These are phyloP conservation scores for Tetranychus piercei DNA, from an alignment of 2,888 invertebrate genomes.

Conservation along the genomic window DNA sequence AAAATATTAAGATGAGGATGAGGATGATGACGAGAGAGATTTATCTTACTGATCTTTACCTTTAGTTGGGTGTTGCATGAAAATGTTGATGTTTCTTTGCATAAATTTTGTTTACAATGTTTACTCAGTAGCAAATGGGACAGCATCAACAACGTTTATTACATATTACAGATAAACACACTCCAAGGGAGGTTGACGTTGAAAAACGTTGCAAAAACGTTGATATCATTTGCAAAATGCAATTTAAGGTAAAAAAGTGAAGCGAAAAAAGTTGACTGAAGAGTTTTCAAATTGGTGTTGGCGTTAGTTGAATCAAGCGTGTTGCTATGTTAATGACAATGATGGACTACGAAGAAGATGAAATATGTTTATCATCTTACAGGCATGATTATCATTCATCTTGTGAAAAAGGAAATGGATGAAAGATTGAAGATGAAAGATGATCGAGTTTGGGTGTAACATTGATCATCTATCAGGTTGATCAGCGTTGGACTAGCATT, in stretches of 20 bases:
- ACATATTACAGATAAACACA: neutral
- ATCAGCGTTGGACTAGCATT: neutral
- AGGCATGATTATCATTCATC: neutral
- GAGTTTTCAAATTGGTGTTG: conserved; percentile 1
- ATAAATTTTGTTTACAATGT: neutral
- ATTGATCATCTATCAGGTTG: neutral
- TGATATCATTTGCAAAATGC: neutral
- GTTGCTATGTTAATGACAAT: neutral
- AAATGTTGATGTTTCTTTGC: neutral
- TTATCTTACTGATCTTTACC: neutral
- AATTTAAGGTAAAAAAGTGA: neutral
- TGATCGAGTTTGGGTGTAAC: neutral
- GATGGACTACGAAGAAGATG: neutral
- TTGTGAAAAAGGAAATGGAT: neutral
- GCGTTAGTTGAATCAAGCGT: neutral
- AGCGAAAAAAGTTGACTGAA: neutral
- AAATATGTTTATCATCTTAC: neutral
- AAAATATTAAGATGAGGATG: neutral
- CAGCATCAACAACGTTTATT: neutral
- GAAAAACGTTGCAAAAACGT: neutral
- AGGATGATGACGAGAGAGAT: neutral
- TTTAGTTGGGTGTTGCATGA: neutral
- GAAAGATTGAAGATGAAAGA: neutral
- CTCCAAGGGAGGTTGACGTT: neutral
- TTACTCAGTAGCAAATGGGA: neutral